Conservation (phyloP, 2,113 vertebrate genomes). For the Channa argus region DNA sequence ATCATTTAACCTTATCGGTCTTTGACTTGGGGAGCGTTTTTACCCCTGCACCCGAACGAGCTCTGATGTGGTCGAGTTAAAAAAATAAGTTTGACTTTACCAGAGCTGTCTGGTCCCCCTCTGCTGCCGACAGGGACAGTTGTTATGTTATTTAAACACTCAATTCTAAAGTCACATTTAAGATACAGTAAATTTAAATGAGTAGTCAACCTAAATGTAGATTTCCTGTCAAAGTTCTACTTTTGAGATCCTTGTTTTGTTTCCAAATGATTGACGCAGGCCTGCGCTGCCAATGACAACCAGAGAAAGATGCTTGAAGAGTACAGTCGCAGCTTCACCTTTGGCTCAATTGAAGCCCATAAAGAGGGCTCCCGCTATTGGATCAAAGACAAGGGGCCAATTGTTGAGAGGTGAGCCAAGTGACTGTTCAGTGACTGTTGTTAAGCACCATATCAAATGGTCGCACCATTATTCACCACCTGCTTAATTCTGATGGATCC, state of each 20-base stretch:
- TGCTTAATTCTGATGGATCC: neutral
- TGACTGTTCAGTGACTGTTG: too few species aligned
- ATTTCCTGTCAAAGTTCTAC: neutral
- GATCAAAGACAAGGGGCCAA: conserved; percentile 94
- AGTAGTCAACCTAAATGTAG: neutral
- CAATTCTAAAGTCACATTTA: neutral
- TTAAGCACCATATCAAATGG: neutral
- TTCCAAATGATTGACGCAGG: conserved; percentile 67
- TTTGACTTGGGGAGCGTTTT: too few species aligned
- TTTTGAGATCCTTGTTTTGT: neutral
- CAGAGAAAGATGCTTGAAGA: conserved; percentile 89
- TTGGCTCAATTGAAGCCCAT: conserved; percentile 89
- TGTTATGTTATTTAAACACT: too few species aligned
- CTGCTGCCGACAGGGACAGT: too few species aligned
- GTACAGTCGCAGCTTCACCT: conserved; percentile 87
- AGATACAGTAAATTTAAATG: neutral
- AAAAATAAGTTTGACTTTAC: too few species aligned
- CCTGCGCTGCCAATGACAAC: conserved; percentile 86
- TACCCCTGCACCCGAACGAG: too few species aligned
- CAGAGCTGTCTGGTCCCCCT: too few species aligned
- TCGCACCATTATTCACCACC: neutral
- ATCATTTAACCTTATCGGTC: too few species aligned
- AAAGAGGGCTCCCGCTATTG: conserved; percentile 92
- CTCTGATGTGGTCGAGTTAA: too few species aligned
- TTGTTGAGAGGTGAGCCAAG: conserved; percentile 89